Evolutionary conservation across 2,888 invertebrate species (phyloP).

Genomic region (Agelastica alni): DNA sequence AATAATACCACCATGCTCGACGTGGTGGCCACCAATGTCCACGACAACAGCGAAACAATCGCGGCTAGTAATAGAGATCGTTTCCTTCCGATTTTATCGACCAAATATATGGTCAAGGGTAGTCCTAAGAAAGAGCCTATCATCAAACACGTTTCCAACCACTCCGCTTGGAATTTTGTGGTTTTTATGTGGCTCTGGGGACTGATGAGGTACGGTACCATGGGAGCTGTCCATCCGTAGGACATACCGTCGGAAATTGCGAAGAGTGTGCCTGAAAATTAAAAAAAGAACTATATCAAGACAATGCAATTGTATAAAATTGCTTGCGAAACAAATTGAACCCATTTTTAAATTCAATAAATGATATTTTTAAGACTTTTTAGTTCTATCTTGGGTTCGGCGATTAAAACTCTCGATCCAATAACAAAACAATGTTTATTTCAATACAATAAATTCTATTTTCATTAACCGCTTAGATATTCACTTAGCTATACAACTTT

Average conservation of each 20-base stretch:
- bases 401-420: too few relatives aligned
- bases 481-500: too few relatives aligned
- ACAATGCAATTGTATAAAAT: too few relatives aligned
- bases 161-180: slow-evolving; percentile 41
- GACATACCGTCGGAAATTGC: slow-evolving; percentile 55
- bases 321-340: too few relatives aligned
- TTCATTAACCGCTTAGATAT: too few relatives aligned
- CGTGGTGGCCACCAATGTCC: slow-evolving; percentile 49
- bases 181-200: slow-evolving; percentile 48
- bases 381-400: too few relatives aligned
- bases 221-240: slow-evolving; percentile 54
- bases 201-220: slow-evolving; percentile 49
- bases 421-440: too few relatives aligned
- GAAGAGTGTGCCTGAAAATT: slow-evolving; percentile 51
- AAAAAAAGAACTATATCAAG: too few relatives aligned
- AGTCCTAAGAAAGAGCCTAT: slow-evolving; percentile 44
- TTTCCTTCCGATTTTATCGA: slow-evolving; percentile 48
- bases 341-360: too few relatives aligned
- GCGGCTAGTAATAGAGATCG: slow-evolving; percentile 50
- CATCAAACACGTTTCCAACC: slow-evolving; percentile 44
- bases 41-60: slow-evolving; percentile 45
- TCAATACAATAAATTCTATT: too few relatives aligned
- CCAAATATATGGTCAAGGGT: slow-evolving; percentile 48
- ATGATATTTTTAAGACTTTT: too few relatives aligned
- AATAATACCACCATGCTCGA: slow-evolving; percentile 43